Conservation (phyloP, 2,888 invertebrate species). For the Artemia sinica region DNA sequence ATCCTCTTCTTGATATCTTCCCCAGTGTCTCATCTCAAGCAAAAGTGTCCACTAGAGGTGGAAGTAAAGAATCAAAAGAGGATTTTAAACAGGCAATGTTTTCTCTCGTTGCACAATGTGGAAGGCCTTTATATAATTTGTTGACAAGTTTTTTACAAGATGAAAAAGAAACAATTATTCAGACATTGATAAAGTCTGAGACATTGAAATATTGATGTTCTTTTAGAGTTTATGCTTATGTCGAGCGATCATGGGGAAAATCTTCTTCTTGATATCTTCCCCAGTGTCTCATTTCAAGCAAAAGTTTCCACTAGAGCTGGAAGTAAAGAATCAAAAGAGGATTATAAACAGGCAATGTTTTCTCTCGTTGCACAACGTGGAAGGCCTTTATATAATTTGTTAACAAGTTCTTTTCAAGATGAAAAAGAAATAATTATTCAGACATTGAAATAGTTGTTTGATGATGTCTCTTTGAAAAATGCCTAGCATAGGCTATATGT, state of each 20-base stretch:
- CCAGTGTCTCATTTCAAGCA: background rate
- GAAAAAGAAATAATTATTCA: background rate
- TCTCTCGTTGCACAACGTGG: conserved; percentile 3
- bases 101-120: conserved; percentile 5
- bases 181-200: background rate
- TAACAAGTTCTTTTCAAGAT: background rate
- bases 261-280: conserved; percentile 3
- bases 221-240: conserved; percentile 5
- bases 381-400: background rate
- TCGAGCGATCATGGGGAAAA: background rate
- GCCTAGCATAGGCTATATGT: too few species aligned
- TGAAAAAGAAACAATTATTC: conserved; percentile 4
- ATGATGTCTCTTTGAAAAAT: too few species aligned
- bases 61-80: conserved; percentile 7
- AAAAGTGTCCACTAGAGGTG: conserved; percentile 3
- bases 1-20: conserved; percentile 1
- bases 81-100: conserved; percentile 11
- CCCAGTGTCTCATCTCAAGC: conserved; percentile 3
- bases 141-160: background rate
- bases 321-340: conserved; percentile 3
- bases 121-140: background rate
- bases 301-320: conserved; percentile 4
- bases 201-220: conserved; percentile 6
- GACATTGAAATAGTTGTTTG: background rate
- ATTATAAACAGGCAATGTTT: conserved; percentile 7